Percentiles rank a stretch among this genome's conserved stretches.
phyloP scores from a whole-genome alignment of 2,113 vertebrate genomes.

The Blennius ocellaris region DNA sequence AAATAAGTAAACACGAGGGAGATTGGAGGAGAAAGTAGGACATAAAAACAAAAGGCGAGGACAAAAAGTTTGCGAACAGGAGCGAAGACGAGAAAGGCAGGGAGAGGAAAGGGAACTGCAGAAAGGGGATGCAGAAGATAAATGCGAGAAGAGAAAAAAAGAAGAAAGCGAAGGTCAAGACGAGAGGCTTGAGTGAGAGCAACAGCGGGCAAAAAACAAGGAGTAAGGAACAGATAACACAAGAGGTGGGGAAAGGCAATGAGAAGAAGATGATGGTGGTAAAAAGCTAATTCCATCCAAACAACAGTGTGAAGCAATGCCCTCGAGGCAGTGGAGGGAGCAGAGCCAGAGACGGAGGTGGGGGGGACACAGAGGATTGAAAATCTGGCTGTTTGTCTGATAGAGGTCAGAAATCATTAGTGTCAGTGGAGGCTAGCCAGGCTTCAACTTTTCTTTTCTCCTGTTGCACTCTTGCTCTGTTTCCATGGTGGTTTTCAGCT shows the following conservation, averaged over 20 bases:
- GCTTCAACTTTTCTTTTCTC: conserved; percentile 9
- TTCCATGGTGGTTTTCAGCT: background rate
- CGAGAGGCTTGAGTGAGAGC: background rate
- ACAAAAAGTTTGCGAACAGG: background rate
- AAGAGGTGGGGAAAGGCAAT: background rate
- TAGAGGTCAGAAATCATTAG: conserved; percentile 73
- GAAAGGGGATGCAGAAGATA: background rate
- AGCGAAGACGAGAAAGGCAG: background rate
- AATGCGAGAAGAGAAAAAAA: background rate
- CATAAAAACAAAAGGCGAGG: background rate
- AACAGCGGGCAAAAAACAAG: background rate
- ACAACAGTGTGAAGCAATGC: conserved; percentile 59
- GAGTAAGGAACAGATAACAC: conserved; percentile 27
- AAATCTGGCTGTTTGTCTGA: conserved; percentile 65
- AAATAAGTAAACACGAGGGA: background rate
- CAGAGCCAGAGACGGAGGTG: conserved; percentile 26
- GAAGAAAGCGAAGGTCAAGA: conserved; percentile 1
- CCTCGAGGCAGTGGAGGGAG: conserved; percentile 39
- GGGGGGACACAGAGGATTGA: conserved; percentile 53
- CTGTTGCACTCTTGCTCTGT: background rate
- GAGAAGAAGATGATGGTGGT: conserved; percentile 28
- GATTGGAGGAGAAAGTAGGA: background rate
- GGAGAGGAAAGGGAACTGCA: background rate
- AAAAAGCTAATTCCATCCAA: conserved; percentile 68
- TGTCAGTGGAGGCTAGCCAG: conserved; percentile 42